Percentiles rank a stretch among this genome's conserved stretches.
These are phyloP conservation scores for Acanthosepion lycidas DNA, from an alignment of 2,888 invertebrate species.

Conservation along the genomic window DNA sequence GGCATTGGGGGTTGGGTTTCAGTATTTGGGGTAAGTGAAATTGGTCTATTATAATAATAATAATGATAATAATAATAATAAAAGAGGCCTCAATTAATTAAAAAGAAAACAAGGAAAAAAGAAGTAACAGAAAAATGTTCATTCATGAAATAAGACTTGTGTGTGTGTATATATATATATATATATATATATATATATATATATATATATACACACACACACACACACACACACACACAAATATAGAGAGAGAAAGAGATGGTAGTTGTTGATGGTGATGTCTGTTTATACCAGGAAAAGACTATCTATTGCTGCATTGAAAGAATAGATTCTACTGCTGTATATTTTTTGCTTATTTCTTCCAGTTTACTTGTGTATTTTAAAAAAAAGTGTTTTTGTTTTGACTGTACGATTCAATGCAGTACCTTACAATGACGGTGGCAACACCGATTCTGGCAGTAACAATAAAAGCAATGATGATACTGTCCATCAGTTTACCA, in stretches of 20 bases:
- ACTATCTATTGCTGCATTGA: constrained; percentile 10
- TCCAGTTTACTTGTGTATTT: not conserved
- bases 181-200: not conserved
- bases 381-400: not conserved
- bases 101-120: not conserved
- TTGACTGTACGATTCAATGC: not conserved
- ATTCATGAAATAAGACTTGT: not conserved
- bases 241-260: too few species aligned
- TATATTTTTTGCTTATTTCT: not conserved
- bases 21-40: not conserved
- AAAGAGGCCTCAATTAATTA: not conserved
- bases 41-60: not conserved
- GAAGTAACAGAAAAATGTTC: not conserved
- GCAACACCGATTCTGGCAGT: not conserved
- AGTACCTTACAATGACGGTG: not conserved
- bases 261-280: not conserved
- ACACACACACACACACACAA: too few species aligned
- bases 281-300: not conserved
- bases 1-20: not conserved
- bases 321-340: not conserved
- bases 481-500: not conserved
- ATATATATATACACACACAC: too few species aligned
- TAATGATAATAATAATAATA: not conserved
- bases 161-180: not conserved
- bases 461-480: not conserved